These are phyloP conservation scores for Xiphias gladius DNA, from an alignment of 2,113 vertebrate species.

Conservation along the genomic window DNA sequence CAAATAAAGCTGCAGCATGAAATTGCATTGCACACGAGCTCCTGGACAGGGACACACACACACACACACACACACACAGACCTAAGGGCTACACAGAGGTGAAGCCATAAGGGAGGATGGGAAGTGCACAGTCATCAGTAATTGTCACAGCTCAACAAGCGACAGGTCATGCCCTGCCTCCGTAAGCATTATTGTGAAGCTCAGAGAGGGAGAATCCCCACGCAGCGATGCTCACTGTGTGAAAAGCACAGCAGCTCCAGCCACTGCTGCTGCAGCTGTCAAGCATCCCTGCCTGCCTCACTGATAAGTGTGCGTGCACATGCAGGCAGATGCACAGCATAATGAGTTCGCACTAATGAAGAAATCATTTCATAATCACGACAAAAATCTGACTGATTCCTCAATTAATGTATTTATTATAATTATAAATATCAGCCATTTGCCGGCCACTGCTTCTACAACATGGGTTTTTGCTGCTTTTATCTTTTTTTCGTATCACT, in stretches of 20 bases:
- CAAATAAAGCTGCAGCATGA: constrained; percentile 15
- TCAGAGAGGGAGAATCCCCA: constrained; percentile 57
- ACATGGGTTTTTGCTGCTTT: neutral
- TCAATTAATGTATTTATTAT: neutral
- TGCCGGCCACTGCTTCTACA: neutral
- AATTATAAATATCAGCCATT: neutral
- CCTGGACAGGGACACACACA: constrained; percentile 23
- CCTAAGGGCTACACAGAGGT: constrained; percentile 52
- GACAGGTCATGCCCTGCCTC: constrained; percentile 75
- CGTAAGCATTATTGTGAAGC: constrained; percentile 73
- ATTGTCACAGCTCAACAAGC: constrained; percentile 76
- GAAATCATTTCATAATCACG: neutral
- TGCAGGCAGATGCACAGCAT: constrained; percentile 3
- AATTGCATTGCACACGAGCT: constrained; percentile 17
- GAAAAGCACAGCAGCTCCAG: constrained; percentile 24
- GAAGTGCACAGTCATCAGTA: constrained; percentile 79
- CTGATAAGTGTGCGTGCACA: constrained; percentile 29
- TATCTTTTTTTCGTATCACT: neutral
- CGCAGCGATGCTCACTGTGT: constrained; percentile 53
- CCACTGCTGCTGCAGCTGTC: constrained; percentile 52
- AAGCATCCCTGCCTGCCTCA: constrained; percentile 41
- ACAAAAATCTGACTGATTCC: neutral
- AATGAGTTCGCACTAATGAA: neutral
- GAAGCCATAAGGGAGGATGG: constrained; percentile 44
- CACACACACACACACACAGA: constrained; percentile 22